Percentiles rank a stretch among this genome's conserved stretches.
phyloP scores from a whole-genome alignment of 2,888 invertebrate genomes.

The Autographa pulchrina region DNA sequence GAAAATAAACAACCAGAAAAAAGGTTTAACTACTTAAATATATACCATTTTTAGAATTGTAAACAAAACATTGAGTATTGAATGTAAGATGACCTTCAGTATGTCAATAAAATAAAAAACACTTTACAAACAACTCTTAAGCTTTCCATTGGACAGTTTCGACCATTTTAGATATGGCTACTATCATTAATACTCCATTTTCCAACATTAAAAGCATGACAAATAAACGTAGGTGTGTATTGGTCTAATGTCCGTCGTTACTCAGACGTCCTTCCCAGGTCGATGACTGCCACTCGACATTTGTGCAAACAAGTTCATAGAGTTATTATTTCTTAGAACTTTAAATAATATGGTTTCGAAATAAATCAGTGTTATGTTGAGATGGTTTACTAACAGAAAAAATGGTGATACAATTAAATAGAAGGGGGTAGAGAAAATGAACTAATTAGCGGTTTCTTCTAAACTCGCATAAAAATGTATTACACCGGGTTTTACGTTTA shows the following conservation, averaged over 20 bases:
- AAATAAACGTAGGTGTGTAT: background rate
- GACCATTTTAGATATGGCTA: background rate
- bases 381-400: background rate
- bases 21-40: no score
- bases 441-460: no score
- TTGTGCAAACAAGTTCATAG: slow-evolving; percentile 29
- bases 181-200: background rate
- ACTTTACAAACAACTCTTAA: background rate
- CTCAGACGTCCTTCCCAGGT: slow-evolving; percentile 32
- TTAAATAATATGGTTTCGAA: background rate
- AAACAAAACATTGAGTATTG: no score
- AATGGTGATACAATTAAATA: background rate
- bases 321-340: slow-evolving; percentile 7
- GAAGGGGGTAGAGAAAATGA: no score
- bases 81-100: background rate
- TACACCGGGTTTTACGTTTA: no score
- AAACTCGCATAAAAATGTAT: no score
- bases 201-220: background rate
- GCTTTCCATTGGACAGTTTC: background rate
- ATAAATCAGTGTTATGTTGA: no score
- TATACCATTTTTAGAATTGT: no score
- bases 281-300: slow-evolving; percentile 25
- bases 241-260: background rate
- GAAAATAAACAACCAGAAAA: no score
- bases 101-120: background rate